phyloP scores from a whole-genome alignment of 1,140 invertebrate species.

The Battus philenor region DNA sequence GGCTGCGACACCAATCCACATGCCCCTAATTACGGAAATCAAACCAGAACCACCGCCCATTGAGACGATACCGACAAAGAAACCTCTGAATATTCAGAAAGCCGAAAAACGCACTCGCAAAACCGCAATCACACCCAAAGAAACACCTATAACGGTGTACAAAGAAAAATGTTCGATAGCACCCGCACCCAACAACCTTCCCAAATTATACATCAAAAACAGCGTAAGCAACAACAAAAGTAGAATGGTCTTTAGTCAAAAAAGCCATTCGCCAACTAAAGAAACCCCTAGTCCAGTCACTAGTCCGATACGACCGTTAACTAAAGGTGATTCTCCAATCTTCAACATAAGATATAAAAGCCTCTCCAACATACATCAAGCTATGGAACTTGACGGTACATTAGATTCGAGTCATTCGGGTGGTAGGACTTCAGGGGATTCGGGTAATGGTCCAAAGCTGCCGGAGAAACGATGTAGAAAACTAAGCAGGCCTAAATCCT shows the following conservation, averaged over 20 bases:
- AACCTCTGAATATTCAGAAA: constrained; percentile 75
- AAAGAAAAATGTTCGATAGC: constrained; percentile 71
- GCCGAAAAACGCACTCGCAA: constrained; percentile 82
- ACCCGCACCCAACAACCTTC: constrained; percentile 65
- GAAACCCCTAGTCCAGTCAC: constrained; percentile 79
- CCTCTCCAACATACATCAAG: constrained; percentile 85
- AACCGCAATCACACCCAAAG: constrained; percentile 67
- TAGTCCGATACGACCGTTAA: constrained; percentile 72
- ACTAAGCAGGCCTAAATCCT: constrained; percentile 85
- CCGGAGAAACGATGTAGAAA: constrained; percentile 88
- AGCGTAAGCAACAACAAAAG: constrained; percentile 79
- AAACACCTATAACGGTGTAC: constrained; percentile 76
- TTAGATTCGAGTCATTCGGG: constrained; percentile 92
- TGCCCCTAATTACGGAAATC: constrained; percentile 77
- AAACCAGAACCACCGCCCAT: constrained; percentile 93
- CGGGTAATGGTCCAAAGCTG: constrained; percentile 85
- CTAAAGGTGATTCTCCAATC: constrained; percentile 84
- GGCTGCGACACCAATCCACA: constrained; percentile 72
- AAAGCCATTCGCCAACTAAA: constrained; percentile 84
- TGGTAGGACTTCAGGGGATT: constrained; percentile 89
- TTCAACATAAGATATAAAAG: constrained; percentile 91
- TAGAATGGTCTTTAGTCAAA: constrained; percentile 81
- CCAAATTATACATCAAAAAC: constrained; percentile 88
- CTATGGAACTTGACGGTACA: constrained; percentile 87
- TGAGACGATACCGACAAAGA: constrained; percentile 92